phyloP scores from a whole-genome alignment of 1,140 invertebrate species.

The Schlechtendalia chinensis region DNA sequence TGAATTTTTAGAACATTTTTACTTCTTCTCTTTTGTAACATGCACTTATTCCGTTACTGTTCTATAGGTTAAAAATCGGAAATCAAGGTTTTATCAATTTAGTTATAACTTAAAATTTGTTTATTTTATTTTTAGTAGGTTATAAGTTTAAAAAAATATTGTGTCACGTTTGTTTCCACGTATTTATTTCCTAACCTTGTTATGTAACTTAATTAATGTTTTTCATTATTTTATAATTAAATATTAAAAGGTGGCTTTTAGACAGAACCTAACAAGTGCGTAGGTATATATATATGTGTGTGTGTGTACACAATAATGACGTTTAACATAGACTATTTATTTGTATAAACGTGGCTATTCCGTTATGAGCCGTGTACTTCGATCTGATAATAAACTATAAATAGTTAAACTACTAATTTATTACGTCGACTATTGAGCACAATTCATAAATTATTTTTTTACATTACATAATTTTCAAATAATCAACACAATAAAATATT shows the following conservation, averaged over 20 bases:
- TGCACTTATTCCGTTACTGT: too few species aligned
- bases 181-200: neutral
- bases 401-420: neutral
- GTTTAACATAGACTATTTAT: neutral
- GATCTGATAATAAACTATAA: neutral
- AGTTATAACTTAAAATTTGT: neutral
- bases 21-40: too few species aligned
- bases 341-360: neutral
- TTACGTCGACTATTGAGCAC: too few species aligned
- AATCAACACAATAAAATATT: too few species aligned
- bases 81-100: neutral
- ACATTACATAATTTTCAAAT: too few species aligned
- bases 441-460: too few species aligned
- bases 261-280: constrained; percentile 6
- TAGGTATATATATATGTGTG: too few species aligned
- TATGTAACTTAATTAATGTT: constrained; percentile 38
- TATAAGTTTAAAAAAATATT: neutral
- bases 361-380: neutral
- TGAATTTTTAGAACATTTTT: too few species aligned
- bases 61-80: neutral
- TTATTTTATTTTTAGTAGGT: neutral
- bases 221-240: constrained; percentile 29
- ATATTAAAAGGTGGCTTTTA: neutral
- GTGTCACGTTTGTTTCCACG: constrained; percentile 15
- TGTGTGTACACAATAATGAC: too few species aligned